A percentile compares a stretch with the other conserved stretches of the same genome.
phyloP scores from a whole-genome alignment of 2,888 invertebrate species.

The Cantharis lateralis region DNA sequence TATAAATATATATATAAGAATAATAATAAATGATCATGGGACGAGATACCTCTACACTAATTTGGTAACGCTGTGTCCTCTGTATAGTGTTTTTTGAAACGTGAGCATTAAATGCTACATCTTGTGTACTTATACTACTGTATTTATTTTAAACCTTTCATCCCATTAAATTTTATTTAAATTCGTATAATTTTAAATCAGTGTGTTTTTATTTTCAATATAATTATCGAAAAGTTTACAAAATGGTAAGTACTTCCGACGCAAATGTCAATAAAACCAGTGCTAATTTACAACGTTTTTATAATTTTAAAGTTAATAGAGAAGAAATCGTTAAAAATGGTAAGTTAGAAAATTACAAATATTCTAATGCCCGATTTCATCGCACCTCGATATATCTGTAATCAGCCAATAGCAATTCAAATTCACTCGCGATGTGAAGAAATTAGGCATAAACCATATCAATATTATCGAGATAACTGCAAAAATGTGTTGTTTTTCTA shows the following conservation, averaged over 20 bases:
- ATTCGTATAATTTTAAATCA: neutral
- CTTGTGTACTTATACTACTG: constrained; percentile 57
- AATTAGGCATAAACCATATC: neutral
- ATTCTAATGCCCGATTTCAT: too few species aligned
- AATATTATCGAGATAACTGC: neutral
- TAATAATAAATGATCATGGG: constrained; percentile 51
- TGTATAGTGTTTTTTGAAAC: constrained; percentile 60
- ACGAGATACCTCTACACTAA: constrained; percentile 58
- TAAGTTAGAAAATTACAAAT: neutral
- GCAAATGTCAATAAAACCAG: too few species aligned
- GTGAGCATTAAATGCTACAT: constrained; percentile 60
- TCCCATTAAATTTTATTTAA: constrained; percentile 8
- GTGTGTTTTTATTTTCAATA: neutral
- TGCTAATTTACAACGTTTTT: too few species aligned
- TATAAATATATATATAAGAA: constrained; percentile 41
- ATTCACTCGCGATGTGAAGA: too few species aligned
- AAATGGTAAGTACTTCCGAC: neutral
- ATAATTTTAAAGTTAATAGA: neutral
- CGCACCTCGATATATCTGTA: too few species aligned
- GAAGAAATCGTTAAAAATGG: neutral
- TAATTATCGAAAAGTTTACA: neutral
- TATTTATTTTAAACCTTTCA: constrained; percentile 23
- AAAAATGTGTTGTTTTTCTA: neutral
- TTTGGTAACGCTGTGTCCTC: constrained; percentile 59
- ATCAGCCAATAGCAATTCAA: too few species aligned